phyloP scores from a whole-genome alignment of 2,888 invertebrate genomes.

The Dinocampus coccinellae region DNA sequence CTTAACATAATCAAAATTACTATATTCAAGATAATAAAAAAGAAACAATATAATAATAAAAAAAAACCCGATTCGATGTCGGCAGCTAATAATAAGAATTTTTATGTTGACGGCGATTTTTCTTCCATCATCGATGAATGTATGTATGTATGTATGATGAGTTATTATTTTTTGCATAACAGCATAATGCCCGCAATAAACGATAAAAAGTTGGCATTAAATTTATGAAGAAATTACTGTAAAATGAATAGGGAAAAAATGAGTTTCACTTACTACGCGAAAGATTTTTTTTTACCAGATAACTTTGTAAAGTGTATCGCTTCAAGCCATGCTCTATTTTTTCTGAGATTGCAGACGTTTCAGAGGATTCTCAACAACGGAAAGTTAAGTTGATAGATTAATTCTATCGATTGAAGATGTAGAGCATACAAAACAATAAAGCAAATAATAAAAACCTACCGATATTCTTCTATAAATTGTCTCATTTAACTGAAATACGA shows the following conservation, averaged over 20 bases:
- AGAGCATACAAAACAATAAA: slow-evolving; percentile 22
- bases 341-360: slow-evolving; percentile 49
- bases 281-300: slow-evolving; percentile 54
- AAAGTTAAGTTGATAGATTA: slow-evolving; percentile 37
- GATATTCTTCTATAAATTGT: no score
- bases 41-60: no score
- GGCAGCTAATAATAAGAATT: no score
- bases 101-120: slow-evolving; percentile 30
- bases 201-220: slow-evolving; percentile 49
- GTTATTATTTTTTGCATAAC: slow-evolving; percentile 59
- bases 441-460: no score
- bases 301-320: slow-evolving; percentile 50
- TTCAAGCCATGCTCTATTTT: slow-evolving; percentile 48
- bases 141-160: slow-evolving; percentile 15
- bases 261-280: slow-evolving; percentile 18
- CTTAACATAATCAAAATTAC: no score
- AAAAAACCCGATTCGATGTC: no score
- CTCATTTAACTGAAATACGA: no score
- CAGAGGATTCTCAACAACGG: slow-evolving; percentile 43
- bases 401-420: slow-evolving; percentile 4
- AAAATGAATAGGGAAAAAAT: slow-evolving; percentile 19
- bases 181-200: slow-evolving; percentile 56
- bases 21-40: no score
- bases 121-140: slow-evolving; percentile 28
- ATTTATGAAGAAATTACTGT: slow-evolving; percentile 35